Evolutionary conservation across 2,797 vertebrate species (phyloP).

Genomic region (Platalea minor): DNA sequence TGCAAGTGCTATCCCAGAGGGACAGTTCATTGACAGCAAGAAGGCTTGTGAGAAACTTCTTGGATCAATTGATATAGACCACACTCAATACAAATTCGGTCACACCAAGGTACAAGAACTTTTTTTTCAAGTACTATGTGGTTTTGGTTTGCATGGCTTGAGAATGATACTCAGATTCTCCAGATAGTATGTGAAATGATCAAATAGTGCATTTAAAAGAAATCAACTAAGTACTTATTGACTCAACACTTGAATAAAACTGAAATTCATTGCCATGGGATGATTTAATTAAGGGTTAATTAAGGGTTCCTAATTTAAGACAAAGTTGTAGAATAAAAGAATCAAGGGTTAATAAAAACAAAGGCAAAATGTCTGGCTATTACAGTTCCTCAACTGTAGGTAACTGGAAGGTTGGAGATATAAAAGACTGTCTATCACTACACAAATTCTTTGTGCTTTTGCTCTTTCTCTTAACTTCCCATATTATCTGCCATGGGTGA

Average conservation of each 20-base stretch:
- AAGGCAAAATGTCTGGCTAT: not conserved
- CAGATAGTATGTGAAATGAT: not conserved
- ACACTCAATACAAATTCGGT: constrained; percentile 87
- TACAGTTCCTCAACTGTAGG: not conserved
- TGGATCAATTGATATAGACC: constrained; percentile 86
- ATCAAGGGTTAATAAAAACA: not conserved
- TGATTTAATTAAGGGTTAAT: not conserved
- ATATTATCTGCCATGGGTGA: not conserved
- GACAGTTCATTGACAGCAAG: constrained; percentile 91
- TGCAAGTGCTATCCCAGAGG: constrained; percentile 86
- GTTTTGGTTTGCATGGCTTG: not conserved
- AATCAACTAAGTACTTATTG: not conserved
- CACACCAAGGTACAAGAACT: constrained; percentile 83
- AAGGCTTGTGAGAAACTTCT: constrained; percentile 88
- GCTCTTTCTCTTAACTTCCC: not conserved
- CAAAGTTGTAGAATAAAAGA: not conserved
- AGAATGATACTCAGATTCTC: not conserved
- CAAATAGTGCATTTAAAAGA: not conserved
- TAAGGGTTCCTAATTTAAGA: not conserved
- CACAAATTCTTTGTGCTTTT: not conserved
- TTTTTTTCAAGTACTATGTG: not conserved
- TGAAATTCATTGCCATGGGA: not conserved
- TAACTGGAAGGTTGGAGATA: not conserved
- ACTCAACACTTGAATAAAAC: not conserved
- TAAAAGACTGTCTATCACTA: not conserved